Conservation (phyloP, 1,140 invertebrate species). For the Eriocheir sinensis region DNA sequence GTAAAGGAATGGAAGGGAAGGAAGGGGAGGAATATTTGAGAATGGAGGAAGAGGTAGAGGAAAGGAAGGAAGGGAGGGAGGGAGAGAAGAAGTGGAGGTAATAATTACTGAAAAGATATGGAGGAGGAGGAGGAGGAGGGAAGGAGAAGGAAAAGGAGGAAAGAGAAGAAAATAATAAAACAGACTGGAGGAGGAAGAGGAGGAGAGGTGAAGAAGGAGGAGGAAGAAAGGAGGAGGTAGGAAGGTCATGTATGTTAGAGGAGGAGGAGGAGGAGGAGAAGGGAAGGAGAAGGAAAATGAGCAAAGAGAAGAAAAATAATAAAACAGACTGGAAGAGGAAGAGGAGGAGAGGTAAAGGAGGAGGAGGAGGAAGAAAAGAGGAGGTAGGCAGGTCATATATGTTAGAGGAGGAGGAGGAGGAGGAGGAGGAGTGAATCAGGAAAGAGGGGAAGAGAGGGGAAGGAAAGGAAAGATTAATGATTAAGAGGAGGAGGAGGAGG, state of each 20-base stretch:
- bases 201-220: neutral
- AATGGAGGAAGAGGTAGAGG: no score
- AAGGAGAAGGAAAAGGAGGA: neutral
- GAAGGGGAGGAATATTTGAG: no score
- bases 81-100: neutral
- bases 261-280: neutral
- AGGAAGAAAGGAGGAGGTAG: neutral
- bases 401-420: neutral
- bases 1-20: neutral
- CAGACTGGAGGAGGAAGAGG: neutral
- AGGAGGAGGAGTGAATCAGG: neutral
- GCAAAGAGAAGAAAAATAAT: neutral
- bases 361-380: no score
- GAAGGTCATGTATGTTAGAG: neutral
- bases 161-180: neutral
- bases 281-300: neutral
- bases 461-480: neutral
- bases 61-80: no score
- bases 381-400: neutral
- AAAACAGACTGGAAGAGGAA: neutral
- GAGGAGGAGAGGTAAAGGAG: neutral
- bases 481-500: no score
- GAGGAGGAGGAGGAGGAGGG: neutral
- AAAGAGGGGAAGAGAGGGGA: neutral
- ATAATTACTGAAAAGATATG: neutral